A percentile compares a stretch with the other conserved stretches of the same genome.
Conservation (phyloP, 2,797 vertebrate species). For the Acanthiza pusilla region DNA sequence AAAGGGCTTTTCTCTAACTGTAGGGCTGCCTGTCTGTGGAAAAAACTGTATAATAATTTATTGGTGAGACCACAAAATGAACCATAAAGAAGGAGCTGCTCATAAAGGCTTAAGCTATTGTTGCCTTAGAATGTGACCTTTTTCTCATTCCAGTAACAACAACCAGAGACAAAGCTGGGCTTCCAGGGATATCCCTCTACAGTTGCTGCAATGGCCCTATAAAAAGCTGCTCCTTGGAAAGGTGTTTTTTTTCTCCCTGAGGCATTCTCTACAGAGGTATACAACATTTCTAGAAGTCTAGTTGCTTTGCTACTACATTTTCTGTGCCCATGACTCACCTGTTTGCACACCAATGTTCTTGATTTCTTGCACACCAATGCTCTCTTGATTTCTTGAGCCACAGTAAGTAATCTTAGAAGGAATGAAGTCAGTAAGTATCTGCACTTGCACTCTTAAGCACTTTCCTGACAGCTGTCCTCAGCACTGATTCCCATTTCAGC, state of each 20-base stretch:
- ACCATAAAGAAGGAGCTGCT: not conserved
- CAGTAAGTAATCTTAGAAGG: not conserved
- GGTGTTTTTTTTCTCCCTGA: not conserved
- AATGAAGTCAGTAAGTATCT: not conserved
- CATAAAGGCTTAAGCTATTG: not conserved
- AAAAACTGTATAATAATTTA: slow-evolving; percentile 21
- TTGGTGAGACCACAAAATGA: not conserved
- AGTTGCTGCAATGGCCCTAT: not conserved
- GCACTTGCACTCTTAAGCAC: not conserved
- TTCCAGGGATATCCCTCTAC: not conserved
- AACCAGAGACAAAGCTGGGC: not conserved
- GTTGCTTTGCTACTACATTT: not conserved
- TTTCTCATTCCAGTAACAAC: not conserved
- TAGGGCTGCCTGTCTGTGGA: not conserved
- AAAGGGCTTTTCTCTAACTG: slow-evolving; percentile 18
- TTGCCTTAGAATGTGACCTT: slow-evolving; percentile 9
- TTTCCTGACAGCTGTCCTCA: not conserved
- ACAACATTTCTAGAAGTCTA: not conserved
- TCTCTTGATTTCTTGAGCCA: not conserved
- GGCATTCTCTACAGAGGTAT: not conserved
- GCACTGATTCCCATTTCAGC: not conserved
- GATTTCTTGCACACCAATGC: not conserved
- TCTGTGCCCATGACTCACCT: not conserved
- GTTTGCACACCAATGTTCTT: not conserved
- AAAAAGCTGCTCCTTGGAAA: not conserved